Evolutionary conservation across 2,113 vertebrate species (phyloP).

Genomic region (Plecturocebus donacophilus): DNA sequence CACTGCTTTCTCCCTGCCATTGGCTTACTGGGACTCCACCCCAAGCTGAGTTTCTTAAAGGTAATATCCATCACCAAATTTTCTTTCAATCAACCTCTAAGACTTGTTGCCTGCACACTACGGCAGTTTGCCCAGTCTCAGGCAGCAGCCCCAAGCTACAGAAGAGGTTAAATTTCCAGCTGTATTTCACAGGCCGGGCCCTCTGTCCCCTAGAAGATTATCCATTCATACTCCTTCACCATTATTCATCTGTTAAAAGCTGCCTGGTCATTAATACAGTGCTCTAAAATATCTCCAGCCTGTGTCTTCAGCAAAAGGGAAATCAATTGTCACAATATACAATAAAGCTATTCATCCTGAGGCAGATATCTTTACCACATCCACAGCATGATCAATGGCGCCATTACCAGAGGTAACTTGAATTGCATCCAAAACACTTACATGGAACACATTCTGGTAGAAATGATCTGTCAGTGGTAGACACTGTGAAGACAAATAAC

Average conservation of each 20-base stretch:
- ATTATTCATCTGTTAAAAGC: constrained; percentile 12
- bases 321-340: constrained; percentile 36
- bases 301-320: constrained; percentile 17
- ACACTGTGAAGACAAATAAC: constrained; percentile 3
- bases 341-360: constrained; percentile 34
- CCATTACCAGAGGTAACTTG: constrained; percentile 37
- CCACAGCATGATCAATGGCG: constrained; percentile 13
- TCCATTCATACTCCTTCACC: neutral
- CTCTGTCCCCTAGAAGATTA: neutral
- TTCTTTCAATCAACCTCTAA: neutral
- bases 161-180: neutral
- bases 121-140: neutral
- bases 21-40: rapidly evolving
- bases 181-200: neutral
- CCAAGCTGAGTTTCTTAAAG: neutral
- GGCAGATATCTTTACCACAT: neutral
- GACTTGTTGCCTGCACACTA: neutral
- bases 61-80: neutral
- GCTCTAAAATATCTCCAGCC: neutral
- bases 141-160: rapidly evolving
- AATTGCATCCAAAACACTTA: constrained; percentile 36
- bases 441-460: neutral
- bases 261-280: constrained; percentile 8
- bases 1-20: rapidly evolving
- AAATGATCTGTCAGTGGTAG: constrained; percentile 4